Conservation (phyloP, 2,113 vertebrate species). For the Myrmophylax atrothorax region DNA sequence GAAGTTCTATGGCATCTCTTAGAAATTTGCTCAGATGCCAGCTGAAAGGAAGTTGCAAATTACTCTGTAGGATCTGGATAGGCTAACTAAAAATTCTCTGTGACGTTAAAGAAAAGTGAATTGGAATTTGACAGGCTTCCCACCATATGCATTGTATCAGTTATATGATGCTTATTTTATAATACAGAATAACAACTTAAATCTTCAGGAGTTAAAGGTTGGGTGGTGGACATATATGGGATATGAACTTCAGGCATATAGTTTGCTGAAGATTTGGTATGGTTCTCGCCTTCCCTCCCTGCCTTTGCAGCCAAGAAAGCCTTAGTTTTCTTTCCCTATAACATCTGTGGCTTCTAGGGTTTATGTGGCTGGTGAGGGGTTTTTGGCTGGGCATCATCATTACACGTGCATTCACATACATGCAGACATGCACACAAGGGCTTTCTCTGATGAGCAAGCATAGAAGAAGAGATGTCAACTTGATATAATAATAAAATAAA, state of each 20-base stretch:
- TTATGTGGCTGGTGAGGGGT: neutral
- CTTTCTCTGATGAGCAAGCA: neutral
- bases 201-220: neutral
- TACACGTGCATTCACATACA: neutral
- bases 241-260: neutral
- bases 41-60: neutral
- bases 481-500: conserved; percentile 28
- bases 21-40: neutral
- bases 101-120: neutral
- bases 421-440: neutral
- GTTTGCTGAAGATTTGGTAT: neutral
- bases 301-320: neutral
- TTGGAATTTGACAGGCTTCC: neutral
- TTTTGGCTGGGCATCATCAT: neutral
- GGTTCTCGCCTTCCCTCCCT: neutral
- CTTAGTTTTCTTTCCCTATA: neutral
- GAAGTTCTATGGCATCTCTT: neutral
- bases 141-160: neutral
- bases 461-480: neutral
- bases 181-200: neutral
- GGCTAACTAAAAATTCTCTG: neutral
- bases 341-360: neutral
- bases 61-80: neutral
- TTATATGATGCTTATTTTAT: neutral
- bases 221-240: neutral